phyloP scores from a whole-genome alignment of 1,140 invertebrate genomes.

The Dysdera silvatica region DNA sequence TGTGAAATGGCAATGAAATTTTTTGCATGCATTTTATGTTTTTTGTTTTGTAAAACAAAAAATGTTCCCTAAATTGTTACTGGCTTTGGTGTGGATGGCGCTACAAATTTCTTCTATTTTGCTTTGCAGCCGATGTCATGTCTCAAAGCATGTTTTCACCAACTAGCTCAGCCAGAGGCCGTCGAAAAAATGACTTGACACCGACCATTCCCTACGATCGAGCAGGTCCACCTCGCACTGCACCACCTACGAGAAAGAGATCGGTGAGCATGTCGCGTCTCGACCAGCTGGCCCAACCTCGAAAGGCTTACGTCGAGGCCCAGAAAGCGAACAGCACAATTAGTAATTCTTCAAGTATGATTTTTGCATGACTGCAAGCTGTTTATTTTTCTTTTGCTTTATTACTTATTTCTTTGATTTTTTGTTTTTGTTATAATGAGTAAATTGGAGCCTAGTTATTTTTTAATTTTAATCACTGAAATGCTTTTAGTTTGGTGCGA shows the following conservation, averaged over 20 bases:
- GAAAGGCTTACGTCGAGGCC: constrained; percentile 42
- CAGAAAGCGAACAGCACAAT: constrained; percentile 19
- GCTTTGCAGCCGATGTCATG: constrained; percentile 16
- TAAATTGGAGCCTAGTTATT: too few species aligned
- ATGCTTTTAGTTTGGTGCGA: too few species aligned
- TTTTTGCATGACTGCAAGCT: background rate
- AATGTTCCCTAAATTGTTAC: background rate
- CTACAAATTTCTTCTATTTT: background rate
- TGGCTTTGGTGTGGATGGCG: background rate
- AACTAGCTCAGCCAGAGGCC: constrained; percentile 49
- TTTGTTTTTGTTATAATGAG: too few species aligned
- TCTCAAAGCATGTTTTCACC: constrained; percentile 44
- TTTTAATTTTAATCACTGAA: too few species aligned
- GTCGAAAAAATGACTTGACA: constrained; percentile 78
- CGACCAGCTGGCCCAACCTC: constrained; percentile 69
- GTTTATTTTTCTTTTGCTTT: background rate
- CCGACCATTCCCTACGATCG: constrained; percentile 66
- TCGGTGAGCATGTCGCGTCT: constrained; percentile 84
- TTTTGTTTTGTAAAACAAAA: too few species aligned
- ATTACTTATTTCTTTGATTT: too few species aligned
- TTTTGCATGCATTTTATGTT: too few species aligned
- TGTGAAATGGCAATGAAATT: too few species aligned
- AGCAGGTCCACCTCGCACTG: constrained; percentile 44
- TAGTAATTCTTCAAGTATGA: constrained; percentile 20
- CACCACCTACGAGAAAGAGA: constrained; percentile 45